A percentile compares a stretch with the other conserved stretches of the same genome.
These are phyloP conservation scores for Chloromyia formosa DNA, from an alignment of 2,888 invertebrate genomes.

Conservation along the genomic window DNA sequence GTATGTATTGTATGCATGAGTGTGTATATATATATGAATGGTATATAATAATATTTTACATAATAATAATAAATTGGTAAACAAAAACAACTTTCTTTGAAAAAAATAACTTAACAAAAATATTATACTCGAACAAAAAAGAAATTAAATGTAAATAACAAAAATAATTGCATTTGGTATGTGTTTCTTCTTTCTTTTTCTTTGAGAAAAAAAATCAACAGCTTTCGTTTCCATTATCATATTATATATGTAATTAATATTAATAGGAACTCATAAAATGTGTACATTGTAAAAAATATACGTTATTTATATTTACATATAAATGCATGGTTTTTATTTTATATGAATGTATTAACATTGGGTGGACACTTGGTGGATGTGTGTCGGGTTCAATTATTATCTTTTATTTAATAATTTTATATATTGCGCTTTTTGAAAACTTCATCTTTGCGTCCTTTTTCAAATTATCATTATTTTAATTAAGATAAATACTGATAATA, in stretches of 20 bases:
- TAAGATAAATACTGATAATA: too few species aligned
- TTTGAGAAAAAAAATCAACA: conserved; percentile 27
- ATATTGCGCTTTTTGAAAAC: too few species aligned
- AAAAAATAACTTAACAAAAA: conserved; percentile 40
- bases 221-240: conserved; percentile 36
- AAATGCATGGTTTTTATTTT: conserved; percentile 36
- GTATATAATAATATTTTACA: conserved; percentile 20
- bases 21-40: conserved; percentile 2
- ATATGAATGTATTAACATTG: conserved; percentile 40
- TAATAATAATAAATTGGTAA: conserved; percentile 26
- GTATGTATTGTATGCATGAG: background rate
- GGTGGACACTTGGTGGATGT: conserved; percentile 41
- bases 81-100: conserved; percentile 39
- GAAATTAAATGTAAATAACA: conserved; percentile 16
- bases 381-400: too few species aligned
- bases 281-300: conserved; percentile 44
- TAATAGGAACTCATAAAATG: conserved; percentile 44
- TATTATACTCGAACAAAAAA: conserved; percentile 25
- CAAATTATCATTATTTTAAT: too few species aligned
- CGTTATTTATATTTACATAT: conserved; percentile 41
- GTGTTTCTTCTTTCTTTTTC: too few species aligned
- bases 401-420: too few species aligned
- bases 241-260: conserved; percentile 39
- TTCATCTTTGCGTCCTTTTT: too few species aligned
- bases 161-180: conserved; percentile 3